Evolutionary conservation across 2,797 vertebrate species (phyloP).

Genomic region (Clarias platycephalus): DNA sequence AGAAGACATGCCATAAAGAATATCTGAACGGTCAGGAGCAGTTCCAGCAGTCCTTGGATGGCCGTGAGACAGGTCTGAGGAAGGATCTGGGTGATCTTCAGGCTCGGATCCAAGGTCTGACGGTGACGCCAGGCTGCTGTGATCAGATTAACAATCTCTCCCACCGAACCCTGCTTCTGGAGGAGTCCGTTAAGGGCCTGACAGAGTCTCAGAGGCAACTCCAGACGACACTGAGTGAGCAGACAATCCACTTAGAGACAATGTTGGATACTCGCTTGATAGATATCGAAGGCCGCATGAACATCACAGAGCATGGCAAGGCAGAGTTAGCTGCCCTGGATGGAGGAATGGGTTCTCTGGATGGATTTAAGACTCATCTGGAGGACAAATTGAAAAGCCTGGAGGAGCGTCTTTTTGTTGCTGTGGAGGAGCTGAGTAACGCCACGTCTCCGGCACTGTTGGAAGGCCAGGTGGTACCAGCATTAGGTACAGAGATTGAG

Average conservation of each 20-base stretch:
- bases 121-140: constrained; percentile 87
- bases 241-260: constrained; percentile 76
- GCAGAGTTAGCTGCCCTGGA: constrained; percentile 61
- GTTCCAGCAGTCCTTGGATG: constrained; percentile 87
- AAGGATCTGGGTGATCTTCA: constrained; percentile 87
- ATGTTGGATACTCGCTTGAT: constrained; percentile 81
- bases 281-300: constrained; percentile 82
- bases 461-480: constrained; percentile 81
- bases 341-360: constrained; percentile 64
- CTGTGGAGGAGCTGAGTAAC: constrained; percentile 83
- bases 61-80: constrained; percentile 86
- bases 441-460: constrained; percentile 72
- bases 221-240: constrained; percentile 71
- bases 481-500: constrained; percentile 84
- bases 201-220: constrained; percentile 84
- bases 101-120: constrained; percentile 88
- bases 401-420: constrained; percentile 84
- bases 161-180: constrained; percentile 82
- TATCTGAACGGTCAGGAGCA: constrained; percentile 85
- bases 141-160: constrained; percentile 80
- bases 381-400: constrained; percentile 89
- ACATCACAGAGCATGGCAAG: constrained; percentile 72
- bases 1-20: constrained; percentile 85
- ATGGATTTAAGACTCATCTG: constrained; percentile 80
- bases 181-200: constrained; percentile 84